phyloP scores from a whole-genome alignment of 2,113 vertebrate genomes.

The Vulpes ferrilata region DNA sequence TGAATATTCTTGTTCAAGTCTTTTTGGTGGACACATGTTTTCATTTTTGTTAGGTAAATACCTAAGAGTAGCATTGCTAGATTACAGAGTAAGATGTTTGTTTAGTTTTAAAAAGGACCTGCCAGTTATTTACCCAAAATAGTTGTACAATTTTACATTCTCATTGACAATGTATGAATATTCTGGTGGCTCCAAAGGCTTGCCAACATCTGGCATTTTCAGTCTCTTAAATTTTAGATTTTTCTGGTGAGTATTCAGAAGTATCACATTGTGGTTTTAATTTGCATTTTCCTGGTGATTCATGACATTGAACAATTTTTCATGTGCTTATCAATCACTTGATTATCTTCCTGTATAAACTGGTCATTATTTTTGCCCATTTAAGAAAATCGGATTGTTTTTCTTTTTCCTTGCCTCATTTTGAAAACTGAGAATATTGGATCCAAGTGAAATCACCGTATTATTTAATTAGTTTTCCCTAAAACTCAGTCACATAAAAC shows the following conservation, averaged over 20 bases:
- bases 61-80: neutral
- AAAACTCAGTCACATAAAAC: neutral
- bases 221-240: neutral
- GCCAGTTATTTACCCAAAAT: neutral
- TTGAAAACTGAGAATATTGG: conserved; percentile 34
- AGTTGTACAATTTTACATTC: neutral
- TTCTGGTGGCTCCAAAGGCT: neutral
- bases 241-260: neutral
- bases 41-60: conserved; percentile 38
- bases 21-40: neutral
- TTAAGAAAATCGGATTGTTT: neutral
- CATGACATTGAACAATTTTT: neutral
- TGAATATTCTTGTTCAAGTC: neutral
- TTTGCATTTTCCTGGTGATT: conserved; percentile 25
- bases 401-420: neutral
- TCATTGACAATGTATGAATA: neutral
- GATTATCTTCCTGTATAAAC: neutral
- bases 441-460: neutral
- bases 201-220: neutral
- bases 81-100: neutral
- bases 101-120: neutral
- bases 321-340: neutral
- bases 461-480: neutral
- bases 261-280: neutral
- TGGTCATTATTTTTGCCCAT: neutral